phyloP scores from a whole-genome alignment of 2,797 vertebrate species.

The Chrysolophus pictus region DNA sequence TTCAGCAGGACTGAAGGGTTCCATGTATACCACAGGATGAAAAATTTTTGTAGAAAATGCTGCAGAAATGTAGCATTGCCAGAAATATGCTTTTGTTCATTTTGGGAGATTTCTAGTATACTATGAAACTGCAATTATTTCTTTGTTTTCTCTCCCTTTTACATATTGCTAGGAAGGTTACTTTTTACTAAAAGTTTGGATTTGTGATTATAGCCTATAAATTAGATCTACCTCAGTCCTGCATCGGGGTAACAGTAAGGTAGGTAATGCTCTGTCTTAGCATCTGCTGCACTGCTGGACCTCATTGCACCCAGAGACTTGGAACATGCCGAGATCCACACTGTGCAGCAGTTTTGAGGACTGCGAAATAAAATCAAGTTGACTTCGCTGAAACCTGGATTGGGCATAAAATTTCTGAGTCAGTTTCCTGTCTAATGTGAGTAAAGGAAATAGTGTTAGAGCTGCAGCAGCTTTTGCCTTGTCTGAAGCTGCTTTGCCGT shows the following conservation, averaged over 20 bases:
- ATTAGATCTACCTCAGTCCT: neutral
- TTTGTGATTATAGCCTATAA: neutral
- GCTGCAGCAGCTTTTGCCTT: neutral
- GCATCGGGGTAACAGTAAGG: neutral
- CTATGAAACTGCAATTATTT: neutral
- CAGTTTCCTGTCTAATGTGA: neutral
- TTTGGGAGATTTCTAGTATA: neutral
- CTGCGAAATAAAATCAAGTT: neutral
- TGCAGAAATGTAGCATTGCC: neutral
- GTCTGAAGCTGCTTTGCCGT: neutral
- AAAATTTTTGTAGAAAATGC: neutral
- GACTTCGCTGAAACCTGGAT: neutral
- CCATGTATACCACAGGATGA: rapidly evolving
- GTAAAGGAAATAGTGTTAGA: neutral
- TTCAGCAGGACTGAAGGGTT: neutral
- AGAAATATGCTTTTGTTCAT: neutral
- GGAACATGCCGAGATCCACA: no score
- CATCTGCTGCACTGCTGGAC: no score
- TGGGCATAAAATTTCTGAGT: neutral
- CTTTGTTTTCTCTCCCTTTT: neutral
- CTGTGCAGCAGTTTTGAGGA: neutral
- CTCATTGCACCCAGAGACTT: no score
- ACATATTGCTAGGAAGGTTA: neutral
- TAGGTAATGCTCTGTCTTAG: neutral
- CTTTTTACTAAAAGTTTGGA: neutral